phyloP scores from a whole-genome alignment of 2,113 vertebrate genomes.

The Lamprotornis superbus region DNA sequence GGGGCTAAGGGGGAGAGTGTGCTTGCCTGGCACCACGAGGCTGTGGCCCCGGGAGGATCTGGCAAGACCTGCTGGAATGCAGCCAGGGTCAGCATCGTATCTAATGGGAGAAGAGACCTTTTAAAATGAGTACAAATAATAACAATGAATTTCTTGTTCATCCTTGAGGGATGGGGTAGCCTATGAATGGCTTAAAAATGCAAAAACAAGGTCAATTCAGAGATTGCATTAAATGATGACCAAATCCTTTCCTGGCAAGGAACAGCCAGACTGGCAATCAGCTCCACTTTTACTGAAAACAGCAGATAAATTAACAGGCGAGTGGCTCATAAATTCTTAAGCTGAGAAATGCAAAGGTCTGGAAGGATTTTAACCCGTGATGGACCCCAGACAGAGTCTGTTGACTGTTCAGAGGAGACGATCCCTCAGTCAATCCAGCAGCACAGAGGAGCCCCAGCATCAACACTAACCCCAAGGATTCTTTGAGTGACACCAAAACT shows the following conservation, averaged over 20 bases:
- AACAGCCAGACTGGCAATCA: neutral
- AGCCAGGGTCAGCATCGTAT: neutral
- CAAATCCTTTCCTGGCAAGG: slow-evolving; percentile 7
- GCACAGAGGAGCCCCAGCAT: neutral
- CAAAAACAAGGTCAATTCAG: neutral
- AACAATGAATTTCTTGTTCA: neutral
- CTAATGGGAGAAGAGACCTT: neutral
- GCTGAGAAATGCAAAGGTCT: neutral
- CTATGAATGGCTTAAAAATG: neutral
- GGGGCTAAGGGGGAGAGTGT: neutral
- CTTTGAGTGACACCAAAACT: neutral
- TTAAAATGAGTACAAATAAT: neutral
- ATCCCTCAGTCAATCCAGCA: neutral
- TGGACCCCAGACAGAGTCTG: neutral
- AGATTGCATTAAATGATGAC: neutral
- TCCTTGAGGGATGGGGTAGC: neutral
- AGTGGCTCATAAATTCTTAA: neutral
- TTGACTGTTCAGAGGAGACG: rapidly evolving
- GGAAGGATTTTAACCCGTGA: neutral
- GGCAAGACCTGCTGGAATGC: neutral
- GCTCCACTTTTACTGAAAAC: neutral
- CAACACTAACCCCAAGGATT: neutral
- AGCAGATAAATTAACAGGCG: neutral
- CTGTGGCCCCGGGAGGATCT: neutral
- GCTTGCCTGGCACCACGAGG: neutral